Conservation (phyloP, 92 coral and sea anemone genomes). For the Montipora capitata region DNA sequence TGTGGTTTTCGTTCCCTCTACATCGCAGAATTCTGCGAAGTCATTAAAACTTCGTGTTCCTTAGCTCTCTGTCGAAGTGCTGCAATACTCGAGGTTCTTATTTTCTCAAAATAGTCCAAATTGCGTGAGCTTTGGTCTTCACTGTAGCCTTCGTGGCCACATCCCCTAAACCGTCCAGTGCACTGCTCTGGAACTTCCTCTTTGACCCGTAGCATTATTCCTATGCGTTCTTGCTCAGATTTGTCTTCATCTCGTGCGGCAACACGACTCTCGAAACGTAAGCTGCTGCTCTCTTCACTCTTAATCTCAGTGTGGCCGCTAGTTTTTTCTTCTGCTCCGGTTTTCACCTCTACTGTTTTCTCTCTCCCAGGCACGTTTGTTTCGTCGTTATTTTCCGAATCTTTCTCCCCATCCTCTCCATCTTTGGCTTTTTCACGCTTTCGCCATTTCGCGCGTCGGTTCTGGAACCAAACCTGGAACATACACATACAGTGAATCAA, state of each 20-base stretch:
- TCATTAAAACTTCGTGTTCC: slow-evolving; percentile 83
- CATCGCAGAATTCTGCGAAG: slow-evolving; percentile 37
- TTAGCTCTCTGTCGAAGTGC: slow-evolving; percentile 88
- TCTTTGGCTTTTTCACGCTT: slow-evolving; percentile 90
- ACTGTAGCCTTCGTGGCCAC: slow-evolving; percentile 14
- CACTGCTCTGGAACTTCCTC: slow-evolving; percentile 66
- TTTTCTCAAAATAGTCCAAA: slow-evolving; percentile 77
- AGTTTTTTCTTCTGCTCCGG: slow-evolving; percentile 19
- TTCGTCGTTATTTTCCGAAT: slow-evolving; percentile 63
- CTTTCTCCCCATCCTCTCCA: slow-evolving; percentile 68
- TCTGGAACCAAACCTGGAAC: slow-evolving; percentile 98
- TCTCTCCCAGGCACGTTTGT: neutral
- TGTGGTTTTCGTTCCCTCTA: slow-evolving; percentile 10
- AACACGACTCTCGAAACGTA: neutral
- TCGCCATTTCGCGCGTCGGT: slow-evolving; percentile 98
- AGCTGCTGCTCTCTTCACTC: neutral
- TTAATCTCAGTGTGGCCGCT: slow-evolving; percentile 1
- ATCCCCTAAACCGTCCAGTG: slow-evolving; percentile 19
- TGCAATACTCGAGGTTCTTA: slow-evolving; percentile 88
- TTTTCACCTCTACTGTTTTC: slow-evolving; percentile 16
- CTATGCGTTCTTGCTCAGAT: slow-evolving; percentile 11
- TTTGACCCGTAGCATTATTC: slow-evolving; percentile 31
- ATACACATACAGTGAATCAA: neutral
- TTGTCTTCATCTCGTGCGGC: slow-evolving; percentile 37
- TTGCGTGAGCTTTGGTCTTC: slow-evolving; percentile 39